A percentile compares a stretch with the other conserved stretches of the same genome.
These are phyloP conservation scores for Neuroterus valhalla DNA, from an alignment of 1,140 invertebrate species.

Conservation along the genomic window DNA sequence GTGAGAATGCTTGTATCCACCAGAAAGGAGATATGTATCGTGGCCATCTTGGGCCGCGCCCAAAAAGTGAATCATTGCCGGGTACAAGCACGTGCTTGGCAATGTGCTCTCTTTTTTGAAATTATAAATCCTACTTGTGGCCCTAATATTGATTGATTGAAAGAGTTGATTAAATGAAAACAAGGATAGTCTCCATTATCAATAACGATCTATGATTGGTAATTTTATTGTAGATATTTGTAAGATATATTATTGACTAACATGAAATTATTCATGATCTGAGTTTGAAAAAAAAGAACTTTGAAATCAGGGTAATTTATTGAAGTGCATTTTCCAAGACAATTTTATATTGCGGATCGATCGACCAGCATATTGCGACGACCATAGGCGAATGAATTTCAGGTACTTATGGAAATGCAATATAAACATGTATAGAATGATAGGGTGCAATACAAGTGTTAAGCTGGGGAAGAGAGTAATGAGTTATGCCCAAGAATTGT, in stretches of 20 bases:
- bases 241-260: too few species aligned
- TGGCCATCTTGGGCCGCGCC: conserved; percentile 73
- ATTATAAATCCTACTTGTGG: background rate
- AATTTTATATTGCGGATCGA: conserved; percentile 49
- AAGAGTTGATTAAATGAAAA: background rate
- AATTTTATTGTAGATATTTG: too few species aligned
- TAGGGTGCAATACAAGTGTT: background rate
- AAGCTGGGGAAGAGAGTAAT: background rate
- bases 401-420: background rate
- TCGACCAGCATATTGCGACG: conserved; percentile 49
- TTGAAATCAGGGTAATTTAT: conserved; percentile 64
- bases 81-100: conserved; percentile 54
- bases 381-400: conserved; percentile 36
- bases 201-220: background rate
- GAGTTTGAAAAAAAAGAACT: conserved; percentile 29
- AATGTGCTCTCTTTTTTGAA: conserved; percentile 16
- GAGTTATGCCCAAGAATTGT: background rate
- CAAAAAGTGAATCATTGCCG: conserved; percentile 56
- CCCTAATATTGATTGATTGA: background rate
- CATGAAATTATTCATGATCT: too few species aligned
- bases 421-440: background rate
- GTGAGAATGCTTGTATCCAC: background rate
- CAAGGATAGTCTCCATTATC: background rate
- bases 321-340: conserved; percentile 65
- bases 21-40: conserved; percentile 34